Percentiles rank a stretch among this genome's conserved stretches.
Evolutionary conservation across 2,888 invertebrate genomes (phyloP).

Genomic region (Andrena minutula): DNA sequence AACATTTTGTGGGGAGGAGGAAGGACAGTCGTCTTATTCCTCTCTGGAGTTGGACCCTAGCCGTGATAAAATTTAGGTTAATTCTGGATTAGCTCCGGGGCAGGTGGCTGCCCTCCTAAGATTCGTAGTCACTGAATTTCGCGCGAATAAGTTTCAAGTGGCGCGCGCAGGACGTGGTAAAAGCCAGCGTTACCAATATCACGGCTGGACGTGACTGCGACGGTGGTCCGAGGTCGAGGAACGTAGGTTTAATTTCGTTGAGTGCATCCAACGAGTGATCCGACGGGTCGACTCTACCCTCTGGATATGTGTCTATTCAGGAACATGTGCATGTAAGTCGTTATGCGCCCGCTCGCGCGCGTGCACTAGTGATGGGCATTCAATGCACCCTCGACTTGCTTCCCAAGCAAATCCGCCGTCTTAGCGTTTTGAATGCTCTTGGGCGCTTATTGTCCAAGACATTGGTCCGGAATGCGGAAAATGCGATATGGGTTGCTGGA

Average conservation of each 20-base stretch:
- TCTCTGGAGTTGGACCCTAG: background rate
- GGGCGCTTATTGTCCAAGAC: conserved; percentile 15
- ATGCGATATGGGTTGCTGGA: background rate
- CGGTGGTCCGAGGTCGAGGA: conserved; percentile 72
- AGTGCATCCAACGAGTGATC: conserved; percentile 83
- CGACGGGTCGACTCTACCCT: conserved; percentile 62
- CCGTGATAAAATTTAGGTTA: conserved; percentile 7
- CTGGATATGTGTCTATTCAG: conserved; percentile 54
- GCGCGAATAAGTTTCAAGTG: conserved; percentile 51
- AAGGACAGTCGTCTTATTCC: background rate
- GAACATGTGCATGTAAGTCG: conserved; percentile 43
- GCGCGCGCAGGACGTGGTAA: conserved; percentile 56
- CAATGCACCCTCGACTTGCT: conserved; percentile 24
- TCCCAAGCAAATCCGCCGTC: conserved; percentile 42
- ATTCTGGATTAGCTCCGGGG: background rate
- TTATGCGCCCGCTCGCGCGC: conserved; percentile 28
- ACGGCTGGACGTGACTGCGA: conserved; percentile 66
- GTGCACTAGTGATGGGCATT: conserved; percentile 44
- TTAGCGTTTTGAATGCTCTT: conserved; percentile 23
- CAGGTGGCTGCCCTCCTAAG: background rate
- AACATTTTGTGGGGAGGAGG: background rate
- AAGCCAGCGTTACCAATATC: conserved; percentile 67
- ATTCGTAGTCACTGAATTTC: conserved; percentile 39
- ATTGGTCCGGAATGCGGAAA: background rate
- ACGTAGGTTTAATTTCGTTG: conserved; percentile 84